Base-by-base conservation (phyloP, 2,113 vertebrate genomes). In the Grallaria varia region DNA sequence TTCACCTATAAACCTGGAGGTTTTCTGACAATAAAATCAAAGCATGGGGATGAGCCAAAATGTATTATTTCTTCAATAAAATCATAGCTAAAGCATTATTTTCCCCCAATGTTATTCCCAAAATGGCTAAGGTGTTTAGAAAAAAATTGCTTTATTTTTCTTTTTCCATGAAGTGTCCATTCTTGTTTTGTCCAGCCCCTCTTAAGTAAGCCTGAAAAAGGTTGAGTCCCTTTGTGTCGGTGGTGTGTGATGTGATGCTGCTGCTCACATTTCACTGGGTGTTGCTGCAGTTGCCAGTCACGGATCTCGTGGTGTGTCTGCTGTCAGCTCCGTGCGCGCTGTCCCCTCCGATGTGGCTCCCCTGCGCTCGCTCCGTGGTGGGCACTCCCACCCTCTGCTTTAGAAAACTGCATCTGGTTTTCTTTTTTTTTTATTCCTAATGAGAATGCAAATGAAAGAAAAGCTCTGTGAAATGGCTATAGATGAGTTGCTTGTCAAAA, bases 361-460 rank as follows among this genome's bases (percentile, higher is more conserved):
- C 87, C 93, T 44, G 35, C 85, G 96, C 95, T 42, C 84, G 71
- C 91, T 64, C 78, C 47, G 79, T 95, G 96, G 86, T 72, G 94
- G 96, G 96, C 96, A 93, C 96, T 97, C 96, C 95, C 97, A 96
- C 63, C 37, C 98, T 97, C 96, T 81, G 92, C 96, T 98, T 98
- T 97, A 97, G 90, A 96, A 97, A 98, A 98, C 98, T 92, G 89
- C 97, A 96, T 98, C 98, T n/a, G n/a, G n/a, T n/a, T n/a, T n/a
- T n/a, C n/a, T n/a, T n/a, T n/a, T n/a, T n/a, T n/a, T n/a, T n/a
- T n/a, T n/a, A n/a, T 98, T 97, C 96, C 97, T 99, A 99, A 99
- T 98, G 98, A 99, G 98, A 97, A 99, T 97, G 97, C 96, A 98
- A 99, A 98, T 98, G 98, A 98, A 98, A 98, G 98, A 96, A 98